Conservation (phyloP, 2,797 vertebrate species). For the Jordanella pulchra region DNA sequence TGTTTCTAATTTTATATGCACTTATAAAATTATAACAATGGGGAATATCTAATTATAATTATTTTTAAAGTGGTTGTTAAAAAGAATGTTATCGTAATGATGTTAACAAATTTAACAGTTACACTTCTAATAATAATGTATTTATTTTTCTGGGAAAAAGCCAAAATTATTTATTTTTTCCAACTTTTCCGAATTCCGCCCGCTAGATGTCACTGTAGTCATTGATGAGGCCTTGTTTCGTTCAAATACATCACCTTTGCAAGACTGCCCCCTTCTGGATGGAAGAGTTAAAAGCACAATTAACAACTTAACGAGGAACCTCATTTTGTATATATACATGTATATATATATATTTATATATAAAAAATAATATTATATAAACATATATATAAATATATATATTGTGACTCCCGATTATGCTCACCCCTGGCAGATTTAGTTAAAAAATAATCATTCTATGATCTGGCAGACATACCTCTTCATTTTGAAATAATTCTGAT, state of each 20-base stretch:
- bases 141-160: background rate
- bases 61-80: too few relatives aligned
- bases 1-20: background rate
- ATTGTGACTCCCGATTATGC: background rate
- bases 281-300: background rate
- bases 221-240: background rate
- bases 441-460: background rate
- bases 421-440: background rate
- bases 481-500: too few relatives aligned
- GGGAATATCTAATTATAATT: background rate
- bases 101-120: too few relatives aligned
- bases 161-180: background rate
- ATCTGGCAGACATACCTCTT: background rate
- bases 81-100: background rate
- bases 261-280: background rate
- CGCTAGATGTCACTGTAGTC: background rate
- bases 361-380: too few relatives aligned
- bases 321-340: too few relatives aligned
- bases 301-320: background rate
- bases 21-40: background rate
- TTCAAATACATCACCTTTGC: background rate
- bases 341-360: too few relatives aligned
- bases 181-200: background rate
- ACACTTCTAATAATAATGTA: too few relatives aligned
- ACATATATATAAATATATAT: too few relatives aligned